Percentiles rank a stretch among this genome's conserved stretches.
These are phyloP conservation scores for Chaetura pelagica DNA, from an alignment of 2,113 vertebrate genomes.

Conservation along the genomic window DNA sequence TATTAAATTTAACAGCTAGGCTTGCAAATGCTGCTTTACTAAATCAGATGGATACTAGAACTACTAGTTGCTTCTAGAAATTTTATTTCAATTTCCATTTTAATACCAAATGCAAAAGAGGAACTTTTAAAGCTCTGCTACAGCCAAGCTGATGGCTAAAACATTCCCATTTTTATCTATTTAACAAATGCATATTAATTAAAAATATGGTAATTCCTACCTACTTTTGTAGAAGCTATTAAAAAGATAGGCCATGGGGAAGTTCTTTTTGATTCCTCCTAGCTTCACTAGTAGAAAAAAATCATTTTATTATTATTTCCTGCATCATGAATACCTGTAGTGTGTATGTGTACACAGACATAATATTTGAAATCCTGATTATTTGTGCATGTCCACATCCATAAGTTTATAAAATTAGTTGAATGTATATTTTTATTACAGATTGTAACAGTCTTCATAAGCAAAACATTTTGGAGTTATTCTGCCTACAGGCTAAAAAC, in stretches of 20 bases:
- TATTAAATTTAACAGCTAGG: conserved; percentile 11
- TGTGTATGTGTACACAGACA: neutral
- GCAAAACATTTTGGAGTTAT: neutral
- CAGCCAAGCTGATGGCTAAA: conserved; percentile 35
- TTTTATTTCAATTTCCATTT: conserved; percentile 53
- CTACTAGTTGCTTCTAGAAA: conserved; percentile 43
- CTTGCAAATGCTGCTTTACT: conserved; percentile 8
- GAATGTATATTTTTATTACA: neutral
- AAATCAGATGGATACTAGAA: conserved; percentile 21
- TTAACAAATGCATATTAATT: conserved; percentile 53
- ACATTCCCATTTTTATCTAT: conserved; percentile 52
- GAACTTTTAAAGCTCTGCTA: conserved; percentile 28
- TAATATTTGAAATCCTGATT: neutral
- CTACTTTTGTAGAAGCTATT: neutral
- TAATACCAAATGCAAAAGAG: conserved; percentile 3
- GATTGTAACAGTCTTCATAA: neutral
- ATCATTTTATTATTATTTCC: neutral
- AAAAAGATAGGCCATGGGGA: neutral
- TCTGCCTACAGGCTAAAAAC: neutral
- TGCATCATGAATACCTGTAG: neutral
- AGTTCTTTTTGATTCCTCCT: neutral
- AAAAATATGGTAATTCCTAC: conserved; percentile 40
- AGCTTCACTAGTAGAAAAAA: neutral
- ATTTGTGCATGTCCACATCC: neutral
- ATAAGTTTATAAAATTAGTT: neutral